Percentiles rank a stretch among this genome's conserved stretches.
Evolutionary conservation across 1,140 invertebrate species (phyloP).

Genomic region (Drosophila parabipectinata): DNA sequence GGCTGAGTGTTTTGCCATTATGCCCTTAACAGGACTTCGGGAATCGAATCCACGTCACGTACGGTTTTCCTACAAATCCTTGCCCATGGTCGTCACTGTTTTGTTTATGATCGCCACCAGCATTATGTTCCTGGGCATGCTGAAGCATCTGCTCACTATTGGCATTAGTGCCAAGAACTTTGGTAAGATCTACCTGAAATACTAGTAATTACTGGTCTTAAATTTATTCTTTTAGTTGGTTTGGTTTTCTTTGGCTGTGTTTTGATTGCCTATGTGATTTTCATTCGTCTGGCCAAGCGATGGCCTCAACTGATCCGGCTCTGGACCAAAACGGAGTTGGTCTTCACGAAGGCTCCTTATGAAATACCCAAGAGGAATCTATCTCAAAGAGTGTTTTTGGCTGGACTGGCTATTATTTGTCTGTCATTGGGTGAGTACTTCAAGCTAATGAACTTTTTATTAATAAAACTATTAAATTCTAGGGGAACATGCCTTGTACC

Average conservation of each 20-base stretch:
- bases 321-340: constrained; percentile 66
- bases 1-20: constrained; percentile 66
- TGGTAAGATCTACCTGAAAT: constrained; percentile 34
- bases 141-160: constrained; percentile 56
- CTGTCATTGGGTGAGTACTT: constrained; percentile 47
- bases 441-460: no score
- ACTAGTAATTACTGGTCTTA: background rate
- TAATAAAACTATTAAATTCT: background rate
- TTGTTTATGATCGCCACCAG: constrained; percentile 54
- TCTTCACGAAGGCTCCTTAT: constrained; percentile 67
- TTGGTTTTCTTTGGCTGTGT: constrained; percentile 63
- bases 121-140: constrained; percentile 41
- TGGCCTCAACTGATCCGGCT: constrained; percentile 70
- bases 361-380: constrained; percentile 51
- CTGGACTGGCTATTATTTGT: constrained; percentile 59
- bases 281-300: constrained; percentile 53
- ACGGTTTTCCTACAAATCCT: constrained; percentile 56
- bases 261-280: constrained; percentile 51
- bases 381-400: constrained; percentile 50
- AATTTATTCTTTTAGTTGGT: constrained; percentile 48
- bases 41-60: constrained; percentile 52
- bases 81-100: constrained; percentile 53
- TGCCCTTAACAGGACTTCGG: constrained; percentile 65
- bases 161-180: constrained; percentile 76
- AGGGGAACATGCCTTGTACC: constrained; percentile 70